A percentile compares a stretch with the other conserved stretches of the same genome.
Conservation (phyloP, 1,140 invertebrate species). For the Calycopis cecrops region DNA sequence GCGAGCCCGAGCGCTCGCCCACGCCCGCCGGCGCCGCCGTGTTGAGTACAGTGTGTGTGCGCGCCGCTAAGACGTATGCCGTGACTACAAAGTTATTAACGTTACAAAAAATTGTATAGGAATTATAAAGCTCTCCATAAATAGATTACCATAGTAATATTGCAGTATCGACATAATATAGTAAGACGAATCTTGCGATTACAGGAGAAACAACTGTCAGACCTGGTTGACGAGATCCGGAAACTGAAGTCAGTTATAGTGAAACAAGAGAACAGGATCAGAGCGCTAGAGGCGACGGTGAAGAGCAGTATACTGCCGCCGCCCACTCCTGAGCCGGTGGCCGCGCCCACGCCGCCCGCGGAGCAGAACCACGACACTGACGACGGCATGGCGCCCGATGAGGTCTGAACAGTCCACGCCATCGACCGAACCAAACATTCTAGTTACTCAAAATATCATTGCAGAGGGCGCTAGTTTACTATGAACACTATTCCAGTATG, state of each 20-base stretch:
- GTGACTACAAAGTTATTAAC: too few species aligned
- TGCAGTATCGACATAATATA: too few species aligned
- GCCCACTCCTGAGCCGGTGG: slow-evolving; percentile 28
- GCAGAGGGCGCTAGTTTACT: too few species aligned
- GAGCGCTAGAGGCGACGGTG: slow-evolving; percentile 72
- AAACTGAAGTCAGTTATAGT: slow-evolving; percentile 95
- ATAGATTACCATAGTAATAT: not conserved
- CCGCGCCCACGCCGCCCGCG: slow-evolving; percentile 30
- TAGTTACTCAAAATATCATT: too few species aligned
- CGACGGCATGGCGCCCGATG: slow-evolving; percentile 66
- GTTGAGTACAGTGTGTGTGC: too few species aligned
- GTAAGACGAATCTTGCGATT: too few species aligned
- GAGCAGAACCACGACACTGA: slow-evolving; percentile 56
- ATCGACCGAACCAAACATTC: not conserved
- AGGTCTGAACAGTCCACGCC: slow-evolving; percentile 47
- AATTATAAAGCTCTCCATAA: too few species aligned
- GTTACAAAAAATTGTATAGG: too few species aligned
- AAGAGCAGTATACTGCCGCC: slow-evolving; percentile 34
- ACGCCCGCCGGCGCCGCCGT: slow-evolving; percentile 36
- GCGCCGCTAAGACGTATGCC: too few species aligned
- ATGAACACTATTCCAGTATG: too few species aligned
- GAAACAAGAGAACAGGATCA: slow-evolving; percentile 92
- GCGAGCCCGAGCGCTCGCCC: slow-evolving; percentile 30
- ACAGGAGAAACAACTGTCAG: slow-evolving; percentile 63
- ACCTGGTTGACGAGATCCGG: slow-evolving; percentile 84